Evolutionary conservation across 2,797 vertebrate genomes (phyloP).

Genomic region (Thalassophryne amazonica): DNA sequence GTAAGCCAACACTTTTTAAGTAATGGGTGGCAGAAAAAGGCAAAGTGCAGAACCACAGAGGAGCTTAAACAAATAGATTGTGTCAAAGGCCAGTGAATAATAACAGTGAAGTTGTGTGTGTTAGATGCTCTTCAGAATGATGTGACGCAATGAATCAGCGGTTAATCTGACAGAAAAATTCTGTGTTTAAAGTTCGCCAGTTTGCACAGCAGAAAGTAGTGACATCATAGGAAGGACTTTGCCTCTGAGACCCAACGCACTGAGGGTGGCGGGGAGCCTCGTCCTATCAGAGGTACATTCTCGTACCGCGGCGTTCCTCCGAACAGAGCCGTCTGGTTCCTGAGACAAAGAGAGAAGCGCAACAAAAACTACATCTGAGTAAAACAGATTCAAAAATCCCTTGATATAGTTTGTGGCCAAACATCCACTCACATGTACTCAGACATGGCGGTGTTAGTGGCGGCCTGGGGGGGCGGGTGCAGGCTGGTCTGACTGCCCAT

Average conservation of each 20-base stretch:
- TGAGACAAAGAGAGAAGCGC: slow-evolving; percentile 42
- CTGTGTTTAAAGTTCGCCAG: slow-evolving; percentile 12
- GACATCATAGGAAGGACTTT: slow-evolving; percentile 54
- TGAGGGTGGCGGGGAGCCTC: slow-evolving; percentile 92
- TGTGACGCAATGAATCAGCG: neutral
- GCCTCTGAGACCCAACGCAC: slow-evolving; percentile 78
- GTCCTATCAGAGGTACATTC: slow-evolving; percentile 93
- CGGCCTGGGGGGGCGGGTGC: slow-evolving; percentile 81
- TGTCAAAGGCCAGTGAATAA: no score
- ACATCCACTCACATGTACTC: slow-evolving; percentile 87
- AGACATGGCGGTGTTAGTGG: slow-evolving; percentile 85
- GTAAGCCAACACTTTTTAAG: neutral
- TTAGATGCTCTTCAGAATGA: no score
- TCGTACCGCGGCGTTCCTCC: slow-evolving; percentile 93
- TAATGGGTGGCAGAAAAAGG: slow-evolving; percentile 16
- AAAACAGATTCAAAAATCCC: no score
- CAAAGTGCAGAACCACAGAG: neutral
- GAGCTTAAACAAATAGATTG: no score
- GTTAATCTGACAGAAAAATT: slow-evolving; percentile 2
- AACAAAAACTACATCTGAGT: no score
- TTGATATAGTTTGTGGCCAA: no score
- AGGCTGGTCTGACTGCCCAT: slow-evolving; percentile 94
- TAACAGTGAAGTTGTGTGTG: no score
- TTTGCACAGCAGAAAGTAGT: slow-evolving; percentile 13
- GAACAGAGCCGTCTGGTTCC: slow-evolving; percentile 91